Conservation (phyloP, 2,113 vertebrate species). For the Labeo rohita region DNA sequence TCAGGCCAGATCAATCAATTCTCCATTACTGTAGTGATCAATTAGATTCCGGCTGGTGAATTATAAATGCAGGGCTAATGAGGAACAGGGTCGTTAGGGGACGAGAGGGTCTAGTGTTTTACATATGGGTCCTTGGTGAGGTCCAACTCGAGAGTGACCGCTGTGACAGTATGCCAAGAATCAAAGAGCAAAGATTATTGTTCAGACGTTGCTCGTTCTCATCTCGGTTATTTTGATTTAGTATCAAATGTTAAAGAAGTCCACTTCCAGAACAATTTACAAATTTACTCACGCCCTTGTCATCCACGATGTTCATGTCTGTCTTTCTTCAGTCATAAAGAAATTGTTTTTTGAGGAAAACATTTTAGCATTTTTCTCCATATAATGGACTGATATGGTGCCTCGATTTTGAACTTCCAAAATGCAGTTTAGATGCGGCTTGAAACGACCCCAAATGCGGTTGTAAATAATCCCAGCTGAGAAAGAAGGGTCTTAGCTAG, state of each 20-base stretch:
- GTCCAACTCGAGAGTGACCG: not conserved
- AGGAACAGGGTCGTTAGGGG: slow-evolving; percentile 26
- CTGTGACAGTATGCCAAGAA: not conserved
- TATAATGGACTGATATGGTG: too few relatives aligned
- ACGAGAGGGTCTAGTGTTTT: slow-evolving; percentile 36
- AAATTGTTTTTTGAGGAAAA: too few relatives aligned
- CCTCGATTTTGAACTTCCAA: too few relatives aligned
- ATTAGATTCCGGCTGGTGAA: slow-evolving; percentile 70
- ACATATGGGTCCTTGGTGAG: slow-evolving; percentile 25
- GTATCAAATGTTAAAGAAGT: not conserved
- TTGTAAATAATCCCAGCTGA: too few relatives aligned
- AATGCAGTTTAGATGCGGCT: too few relatives aligned
- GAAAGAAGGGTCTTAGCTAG: too few relatives aligned
- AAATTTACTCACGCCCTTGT: too few relatives aligned
- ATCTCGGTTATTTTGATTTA: not conserved
- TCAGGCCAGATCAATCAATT: slow-evolving; percentile 74
- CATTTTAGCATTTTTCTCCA: too few relatives aligned
- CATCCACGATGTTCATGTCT: too few relatives aligned
- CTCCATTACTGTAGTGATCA: slow-evolving; percentile 74
- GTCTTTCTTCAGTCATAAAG: too few relatives aligned
- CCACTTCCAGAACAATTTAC: too few relatives aligned
- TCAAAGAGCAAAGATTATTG: not conserved
- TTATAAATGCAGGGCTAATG: slow-evolving; percentile 70
- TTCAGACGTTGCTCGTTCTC: not conserved
- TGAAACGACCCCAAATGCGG: too few relatives aligned